phyloP scores from a whole-genome alignment of 1,140 invertebrate genomes.

The Drosophila suzukii region DNA sequence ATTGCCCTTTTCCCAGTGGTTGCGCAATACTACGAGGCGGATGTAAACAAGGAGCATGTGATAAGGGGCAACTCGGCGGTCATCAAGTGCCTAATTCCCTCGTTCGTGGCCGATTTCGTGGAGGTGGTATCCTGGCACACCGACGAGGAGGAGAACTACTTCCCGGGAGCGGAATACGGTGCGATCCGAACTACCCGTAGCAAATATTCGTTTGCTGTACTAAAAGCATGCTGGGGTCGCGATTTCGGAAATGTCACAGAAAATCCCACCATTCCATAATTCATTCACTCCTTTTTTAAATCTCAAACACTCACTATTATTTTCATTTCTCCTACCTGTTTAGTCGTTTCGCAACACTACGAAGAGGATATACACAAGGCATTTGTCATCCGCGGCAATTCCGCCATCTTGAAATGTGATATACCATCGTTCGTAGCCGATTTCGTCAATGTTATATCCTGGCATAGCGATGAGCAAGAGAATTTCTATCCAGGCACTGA shows the following conservation, averaged over 20 bases:
- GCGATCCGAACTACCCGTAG: slow-evolving; percentile 30
- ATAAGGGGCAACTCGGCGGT: slow-evolving; percentile 96
- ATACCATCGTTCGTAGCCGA: slow-evolving; percentile 96
- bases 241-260: slow-evolving; percentile 15
- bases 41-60: slow-evolving; percentile 97
- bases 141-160: slow-evolving; percentile 89
- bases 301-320: slow-evolving; percentile 29
- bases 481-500: slow-evolving; percentile 88
- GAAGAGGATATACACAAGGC: slow-evolving; percentile 95
- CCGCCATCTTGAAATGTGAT: slow-evolving; percentile 95
- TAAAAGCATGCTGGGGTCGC: slow-evolving; percentile 60
- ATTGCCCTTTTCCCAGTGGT: slow-evolving; percentile 88
- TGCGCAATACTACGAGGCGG: slow-evolving; percentile 94
- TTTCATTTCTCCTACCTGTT: slow-evolving; percentile 65
- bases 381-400: slow-evolving; percentile 95
- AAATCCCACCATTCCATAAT: slow-evolving; percentile 24
- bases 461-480: slow-evolving; percentile 92
- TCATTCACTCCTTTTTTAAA: slow-evolving; percentile 42
- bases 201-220: slow-evolving; percentile 35
- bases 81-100: slow-evolving; percentile 96
- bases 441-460: slow-evolving; percentile 94
- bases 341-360: slow-evolving; percentile 94
- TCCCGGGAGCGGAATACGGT: slow-evolving; percentile 84
- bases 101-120: slow-evolving; percentile 97
- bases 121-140: slow-evolving; percentile 95